Conservation (phyloP, 2,888 invertebrate genomes). For the Petrolisthes cinctipes region DNA sequence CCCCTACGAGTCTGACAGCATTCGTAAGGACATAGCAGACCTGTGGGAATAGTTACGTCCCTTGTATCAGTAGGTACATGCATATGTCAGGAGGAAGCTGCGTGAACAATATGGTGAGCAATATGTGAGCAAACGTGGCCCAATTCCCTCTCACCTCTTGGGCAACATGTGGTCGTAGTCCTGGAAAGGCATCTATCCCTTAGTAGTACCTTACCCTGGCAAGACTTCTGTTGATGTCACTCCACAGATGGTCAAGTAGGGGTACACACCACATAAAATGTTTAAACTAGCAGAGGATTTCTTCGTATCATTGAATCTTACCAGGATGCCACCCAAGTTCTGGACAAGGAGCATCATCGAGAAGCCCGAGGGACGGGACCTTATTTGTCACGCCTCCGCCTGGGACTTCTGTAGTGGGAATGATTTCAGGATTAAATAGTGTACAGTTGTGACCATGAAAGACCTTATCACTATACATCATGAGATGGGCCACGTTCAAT, state of each 20-base stretch:
- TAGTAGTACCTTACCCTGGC: slow-evolving; percentile 82
- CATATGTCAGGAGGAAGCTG: too few species aligned
- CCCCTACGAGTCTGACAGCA: too few species aligned
- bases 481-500: slow-evolving; percentile 86
- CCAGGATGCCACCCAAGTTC: slow-evolving; percentile 83
- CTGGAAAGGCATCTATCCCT: slow-evolving; percentile 81
- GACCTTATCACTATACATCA: slow-evolving; percentile 86
- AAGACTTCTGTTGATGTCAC: slow-evolving; percentile 81
- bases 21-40: too few species aligned
- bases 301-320: slow-evolving; percentile 85
- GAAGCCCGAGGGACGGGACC: slow-evolving; percentile 77
- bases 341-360: slow-evolving; percentile 89
- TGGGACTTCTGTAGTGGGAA: slow-evolving; percentile 72
- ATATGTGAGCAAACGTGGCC: slow-evolving; percentile 78
- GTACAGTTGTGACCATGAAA: slow-evolving; percentile 83
- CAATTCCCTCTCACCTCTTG: slow-evolving; percentile 83
- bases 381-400: slow-evolving; percentile 71
- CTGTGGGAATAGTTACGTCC: too few species aligned
- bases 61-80: too few species aligned
- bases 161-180: slow-evolving; percentile 90
- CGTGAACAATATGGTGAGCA: slow-evolving; percentile 78
- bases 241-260: slow-evolving; percentile 76
- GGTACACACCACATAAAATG: slow-evolving; percentile 82
- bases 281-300: slow-evolving; percentile 88
- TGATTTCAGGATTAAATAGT: slow-evolving; percentile 81